A percentile compares a stretch with the other conserved stretches of the same genome.
phyloP scores from a whole-genome alignment of 2,113 vertebrate genomes.

The Phalacrocorax pelagicus region DNA sequence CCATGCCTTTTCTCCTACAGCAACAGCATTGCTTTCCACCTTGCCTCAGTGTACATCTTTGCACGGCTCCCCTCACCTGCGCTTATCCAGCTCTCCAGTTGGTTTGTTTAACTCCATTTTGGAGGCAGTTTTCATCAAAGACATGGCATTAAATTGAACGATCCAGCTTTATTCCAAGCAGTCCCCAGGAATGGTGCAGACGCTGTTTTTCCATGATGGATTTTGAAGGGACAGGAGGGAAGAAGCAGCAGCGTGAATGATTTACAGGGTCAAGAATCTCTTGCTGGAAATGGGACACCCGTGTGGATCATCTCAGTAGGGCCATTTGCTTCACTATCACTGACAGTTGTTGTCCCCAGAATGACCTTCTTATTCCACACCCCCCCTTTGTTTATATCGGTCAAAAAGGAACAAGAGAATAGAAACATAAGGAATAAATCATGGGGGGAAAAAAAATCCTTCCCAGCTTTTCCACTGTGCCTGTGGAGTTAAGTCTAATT shows the following conservation, averaged over 20 bases:
- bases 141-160: not conserved
- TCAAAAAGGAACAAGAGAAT: not conserved
- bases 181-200: not conserved
- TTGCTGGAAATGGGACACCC: not conserved
- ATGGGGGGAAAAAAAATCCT: not conserved
- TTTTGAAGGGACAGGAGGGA: not conserved
- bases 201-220: not conserved
- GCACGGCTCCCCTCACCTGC: rapidly evolving
- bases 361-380: not conserved
- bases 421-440: constrained; percentile 23
- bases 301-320: not conserved
- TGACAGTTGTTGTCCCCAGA: not conserved
- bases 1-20: not conserved
- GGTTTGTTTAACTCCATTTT: not conserved
- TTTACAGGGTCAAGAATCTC: not conserved
- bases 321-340: not conserved
- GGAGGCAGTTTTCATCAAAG: not conserved
- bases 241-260: not conserved
- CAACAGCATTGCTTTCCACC: not conserved
- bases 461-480: not conserved
- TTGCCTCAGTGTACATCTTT: rapidly evolving
- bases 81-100: not conserved
- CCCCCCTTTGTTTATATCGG: not conserved
- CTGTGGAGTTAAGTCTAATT: not conserved
- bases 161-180: not conserved